Conservation (phyloP, 2,888 invertebrate genomes). For the Drosophila emarginata region DNA sequence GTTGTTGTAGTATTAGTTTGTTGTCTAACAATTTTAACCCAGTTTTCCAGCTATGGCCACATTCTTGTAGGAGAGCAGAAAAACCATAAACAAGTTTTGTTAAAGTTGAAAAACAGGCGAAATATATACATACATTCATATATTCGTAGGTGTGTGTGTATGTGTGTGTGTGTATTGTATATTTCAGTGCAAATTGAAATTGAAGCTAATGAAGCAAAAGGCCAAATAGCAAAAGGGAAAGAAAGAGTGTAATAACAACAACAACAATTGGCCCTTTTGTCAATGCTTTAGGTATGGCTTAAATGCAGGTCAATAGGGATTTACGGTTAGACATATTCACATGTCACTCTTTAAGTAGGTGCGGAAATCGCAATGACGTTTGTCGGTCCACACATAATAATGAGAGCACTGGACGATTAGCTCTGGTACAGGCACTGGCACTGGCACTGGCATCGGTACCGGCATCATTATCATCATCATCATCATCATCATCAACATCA, state of each 20-base stretch:
- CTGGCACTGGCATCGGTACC: background rate
- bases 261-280: constrained; percentile 28
- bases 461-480: constrained; percentile 38
- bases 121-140: background rate
- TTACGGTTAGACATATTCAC: constrained; percentile 62
- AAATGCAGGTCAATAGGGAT: constrained; percentile 69
- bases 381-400: constrained; percentile 12
- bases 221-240: constrained; percentile 2
- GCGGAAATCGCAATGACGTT: constrained; percentile 54
- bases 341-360: constrained; percentile 55
- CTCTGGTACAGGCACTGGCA: background rate
- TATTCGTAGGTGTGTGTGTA: background rate
- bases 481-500: constrained; percentile 41
- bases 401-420: constrained; percentile 18
- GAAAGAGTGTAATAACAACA: constrained; percentile 5
- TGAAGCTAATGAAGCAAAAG: constrained; percentile 12
- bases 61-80: constrained; percentile 70
- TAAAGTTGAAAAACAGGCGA: constrained; percentile 28
- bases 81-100: constrained; percentile 69
- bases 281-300: constrained; percentile 22
- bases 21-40: constrained; percentile 56
- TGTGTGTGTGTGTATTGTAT: background rate
- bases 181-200: constrained; percentile 11
- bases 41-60: constrained; percentile 55
- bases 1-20: constrained; percentile 13